phyloP scores from a whole-genome alignment of 2,113 vertebrate genomes.

The Anguilla rostrata region DNA sequence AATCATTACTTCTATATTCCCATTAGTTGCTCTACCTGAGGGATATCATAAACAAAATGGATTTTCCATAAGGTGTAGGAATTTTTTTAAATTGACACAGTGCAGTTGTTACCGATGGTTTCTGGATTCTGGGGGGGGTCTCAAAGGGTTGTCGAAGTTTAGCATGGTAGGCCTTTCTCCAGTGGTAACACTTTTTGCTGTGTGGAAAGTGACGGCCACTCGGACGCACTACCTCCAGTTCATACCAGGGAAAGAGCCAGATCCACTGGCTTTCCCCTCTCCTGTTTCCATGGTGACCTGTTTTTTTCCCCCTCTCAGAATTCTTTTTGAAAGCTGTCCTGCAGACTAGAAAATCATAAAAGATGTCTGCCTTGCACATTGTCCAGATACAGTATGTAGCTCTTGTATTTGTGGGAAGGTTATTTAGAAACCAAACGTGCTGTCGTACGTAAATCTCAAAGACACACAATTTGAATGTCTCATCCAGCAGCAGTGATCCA shows the following conservation, averaged over 20 bases:
- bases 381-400: neutral
- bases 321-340: neutral
- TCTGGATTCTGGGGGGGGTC: too few species aligned
- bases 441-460: neutral
- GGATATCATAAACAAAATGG: neutral
- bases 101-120: too few species aligned
- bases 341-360: neutral
- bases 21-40: neutral
- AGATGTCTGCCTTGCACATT: neutral
- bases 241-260: neutral
- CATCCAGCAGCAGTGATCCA: neutral
- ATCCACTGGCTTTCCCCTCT: neutral
- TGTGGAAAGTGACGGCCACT: neutral
- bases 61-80: too few species aligned
- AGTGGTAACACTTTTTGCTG: neutral
- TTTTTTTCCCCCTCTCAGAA: constrained; percentile 23
- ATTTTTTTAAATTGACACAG: too few species aligned
- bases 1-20: neutral
- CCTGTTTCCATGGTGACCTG: constrained; percentile 35
- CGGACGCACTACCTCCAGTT: neutral
- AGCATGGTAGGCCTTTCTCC: neutral
- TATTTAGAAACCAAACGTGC: neutral
- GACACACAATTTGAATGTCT: neutral
- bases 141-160: neutral
- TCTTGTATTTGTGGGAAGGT: neutral